These are phyloP conservation scores for Phylloscopus collybita DNA, from an alignment of 2,797 vertebrate genomes.

Conservation along the genomic window DNA sequence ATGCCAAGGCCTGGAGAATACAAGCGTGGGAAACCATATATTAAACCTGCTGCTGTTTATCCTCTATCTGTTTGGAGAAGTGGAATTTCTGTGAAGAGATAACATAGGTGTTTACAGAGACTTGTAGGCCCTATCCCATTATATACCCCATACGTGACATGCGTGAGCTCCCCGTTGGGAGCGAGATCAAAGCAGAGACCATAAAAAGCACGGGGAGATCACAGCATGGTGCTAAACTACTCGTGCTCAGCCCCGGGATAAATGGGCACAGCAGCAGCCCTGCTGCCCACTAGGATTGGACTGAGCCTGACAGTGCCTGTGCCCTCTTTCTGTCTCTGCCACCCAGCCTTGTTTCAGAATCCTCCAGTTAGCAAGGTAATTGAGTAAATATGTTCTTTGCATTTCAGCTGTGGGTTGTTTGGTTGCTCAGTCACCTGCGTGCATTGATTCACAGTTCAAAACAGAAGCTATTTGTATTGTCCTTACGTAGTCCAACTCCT, in stretches of 20 bases:
- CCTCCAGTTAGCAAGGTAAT: fast-evolving
- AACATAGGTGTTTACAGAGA: background rate
- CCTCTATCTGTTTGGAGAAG: background rate
- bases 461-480: background rate
- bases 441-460: background rate
- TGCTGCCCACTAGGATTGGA: fast-evolving
- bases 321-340: background rate
- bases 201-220: background rate
- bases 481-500: background rate
- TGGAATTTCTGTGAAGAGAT: background rate
- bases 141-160: no score
- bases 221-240: background rate
- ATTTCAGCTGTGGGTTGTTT: background rate
- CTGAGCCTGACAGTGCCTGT: background rate
- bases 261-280: background rate
- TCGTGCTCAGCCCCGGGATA: background rate
- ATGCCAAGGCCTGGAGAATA: background rate
- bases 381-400: no score
- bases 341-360: background rate
- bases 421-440: fast-evolving
- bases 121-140: background rate
- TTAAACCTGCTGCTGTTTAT: background rate
- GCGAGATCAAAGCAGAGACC: background rate
- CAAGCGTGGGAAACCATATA: background rate
- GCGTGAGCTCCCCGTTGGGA: background rate